A percentile compares a stretch with the other conserved stretches of the same genome.
These are phyloP conservation scores for Glomeris marginata DNA, from an alignment of 2,888 invertebrate genomes.

Conservation along the genomic window DNA sequence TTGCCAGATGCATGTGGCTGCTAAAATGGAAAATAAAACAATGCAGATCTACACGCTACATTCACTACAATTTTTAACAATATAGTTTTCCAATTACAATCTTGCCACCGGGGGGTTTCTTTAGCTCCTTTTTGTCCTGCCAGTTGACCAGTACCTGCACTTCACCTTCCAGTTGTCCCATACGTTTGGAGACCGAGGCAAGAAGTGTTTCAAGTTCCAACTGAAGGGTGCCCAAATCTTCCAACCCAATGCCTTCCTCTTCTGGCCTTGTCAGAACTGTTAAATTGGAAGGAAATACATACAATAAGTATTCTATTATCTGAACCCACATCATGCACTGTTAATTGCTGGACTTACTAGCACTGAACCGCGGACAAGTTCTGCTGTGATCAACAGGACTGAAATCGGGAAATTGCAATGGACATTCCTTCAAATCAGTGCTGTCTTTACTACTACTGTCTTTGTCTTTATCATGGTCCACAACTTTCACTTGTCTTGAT, in stretches of 20 bases:
- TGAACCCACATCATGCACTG: background rate
- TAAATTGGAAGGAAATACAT: background rate
- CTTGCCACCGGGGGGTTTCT: conserved; percentile 12
- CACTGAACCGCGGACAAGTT: conserved; percentile 42
- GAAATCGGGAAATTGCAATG: conserved; percentile 30
- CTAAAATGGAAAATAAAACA: background rate
- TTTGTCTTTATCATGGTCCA: conserved; percentile 10
- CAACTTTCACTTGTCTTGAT: background rate
- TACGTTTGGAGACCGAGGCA: conserved; percentile 63
- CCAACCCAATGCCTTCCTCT: conserved; percentile 66
- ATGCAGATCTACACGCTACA: background rate
- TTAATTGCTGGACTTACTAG: conserved; percentile 18
- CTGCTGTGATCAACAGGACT: conserved; percentile 29
- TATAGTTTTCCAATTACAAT: conserved; percentile 1
- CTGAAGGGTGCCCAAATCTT: conserved; percentile 75
- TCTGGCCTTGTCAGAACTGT: conserved; percentile 33
- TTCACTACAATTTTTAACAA: background rate
- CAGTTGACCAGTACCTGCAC: conserved; percentile 14
- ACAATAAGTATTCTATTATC: background rate
- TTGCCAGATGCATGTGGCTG: conserved; percentile 39
- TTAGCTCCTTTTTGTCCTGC: conserved; percentile 15
- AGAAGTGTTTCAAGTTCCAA: conserved; percentile 71
- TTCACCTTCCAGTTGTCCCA: conserved; percentile 49
- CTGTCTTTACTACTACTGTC: conserved; percentile 20
- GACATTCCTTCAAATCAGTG: conserved; percentile 26